Evolutionary conservation across 23 tunicate genomes (phyloP).

Genomic region (Ciona savignyi): DNA sequence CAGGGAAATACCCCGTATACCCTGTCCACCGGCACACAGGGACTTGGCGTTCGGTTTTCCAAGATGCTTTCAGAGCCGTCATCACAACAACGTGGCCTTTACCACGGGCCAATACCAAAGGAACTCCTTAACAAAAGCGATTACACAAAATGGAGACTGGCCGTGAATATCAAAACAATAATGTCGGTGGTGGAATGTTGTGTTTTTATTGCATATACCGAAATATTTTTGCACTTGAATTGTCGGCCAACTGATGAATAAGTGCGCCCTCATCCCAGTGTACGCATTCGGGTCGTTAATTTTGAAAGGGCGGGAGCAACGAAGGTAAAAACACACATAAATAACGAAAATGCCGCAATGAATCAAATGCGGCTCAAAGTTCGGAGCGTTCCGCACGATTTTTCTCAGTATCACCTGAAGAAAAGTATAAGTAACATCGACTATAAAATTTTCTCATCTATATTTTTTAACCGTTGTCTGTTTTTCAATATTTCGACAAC

Average conservation of each 20-base stretch:
- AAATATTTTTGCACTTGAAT: not conserved
- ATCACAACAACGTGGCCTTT: not conserved
- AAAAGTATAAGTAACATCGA: no score
- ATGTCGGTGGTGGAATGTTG: not conserved
- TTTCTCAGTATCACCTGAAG: no score
- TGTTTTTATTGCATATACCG: not conserved
- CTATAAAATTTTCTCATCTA: no score
- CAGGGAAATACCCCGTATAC: not conserved
- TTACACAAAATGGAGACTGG: not conserved
- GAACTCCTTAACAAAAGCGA: not conserved
- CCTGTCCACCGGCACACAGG: not conserved
- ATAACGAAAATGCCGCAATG: not conserved
- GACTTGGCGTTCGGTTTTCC: not conserved
- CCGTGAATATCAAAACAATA: not conserved
- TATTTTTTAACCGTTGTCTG: no score
- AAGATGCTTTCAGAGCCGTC: not conserved
- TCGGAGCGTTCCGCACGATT: not conserved
- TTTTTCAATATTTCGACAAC: no score
- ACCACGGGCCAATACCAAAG: not conserved
- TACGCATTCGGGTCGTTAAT: not conserved
- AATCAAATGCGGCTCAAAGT: not conserved
- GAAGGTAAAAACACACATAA: not conserved
- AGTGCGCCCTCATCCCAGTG: not conserved
- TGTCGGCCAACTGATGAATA: not conserved
- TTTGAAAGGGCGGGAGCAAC: not conserved